Base-by-base conservation (phyloP, 2,113 vertebrate species). In the Pseudopipra pipra region DNA sequence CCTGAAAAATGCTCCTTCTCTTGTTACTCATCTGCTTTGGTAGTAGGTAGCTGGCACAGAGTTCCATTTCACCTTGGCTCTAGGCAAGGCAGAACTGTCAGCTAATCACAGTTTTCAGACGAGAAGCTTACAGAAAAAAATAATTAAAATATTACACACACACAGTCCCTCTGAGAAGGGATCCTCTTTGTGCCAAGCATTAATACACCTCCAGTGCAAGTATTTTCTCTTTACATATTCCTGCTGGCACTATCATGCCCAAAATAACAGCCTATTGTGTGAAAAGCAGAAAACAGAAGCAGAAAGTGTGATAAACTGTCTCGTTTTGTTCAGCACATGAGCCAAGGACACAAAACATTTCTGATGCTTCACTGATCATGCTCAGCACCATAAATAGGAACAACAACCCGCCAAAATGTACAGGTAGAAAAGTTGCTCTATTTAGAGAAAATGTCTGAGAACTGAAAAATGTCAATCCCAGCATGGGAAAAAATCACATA, bases 11-110 rank as follows among this genome's bases (percentile, higher is more conserved):
- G 13, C 28, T 67, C 1, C 0, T 25, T 52, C 33, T 85, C 62
- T 68, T 35, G 12, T 8, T 67, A 62, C 22, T 84, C 37, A 9
- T 81, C 77, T 75, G 56, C 65, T 89, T 61, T 58, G 33, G 47
- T 71, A 19, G 61, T 9, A 84, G 85, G 89, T 14, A 70, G 31
- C 88, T 95, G 90, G 70, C 73, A 85, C 7, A 46, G n/a, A 49
- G 5, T 39, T 85, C 35, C 71, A 62, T 49, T 68, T 77, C 74
- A 81, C 86, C 76, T 89, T 84, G 83, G 65, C 92, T 87, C 83
- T 62, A 72, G 86, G 83, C 86, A 92, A 94, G 73, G 27, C 44
- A 92, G 47, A 92, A 68, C 54, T 89, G 70, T 37, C 70, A 95
- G 83, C 65, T 12, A 25, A 49, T 58, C 23, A 65, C 33, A 72